These are phyloP conservation scores for Pyrrhia umbra DNA, from an alignment of 2,888 invertebrate species.

Conservation along the genomic window DNA sequence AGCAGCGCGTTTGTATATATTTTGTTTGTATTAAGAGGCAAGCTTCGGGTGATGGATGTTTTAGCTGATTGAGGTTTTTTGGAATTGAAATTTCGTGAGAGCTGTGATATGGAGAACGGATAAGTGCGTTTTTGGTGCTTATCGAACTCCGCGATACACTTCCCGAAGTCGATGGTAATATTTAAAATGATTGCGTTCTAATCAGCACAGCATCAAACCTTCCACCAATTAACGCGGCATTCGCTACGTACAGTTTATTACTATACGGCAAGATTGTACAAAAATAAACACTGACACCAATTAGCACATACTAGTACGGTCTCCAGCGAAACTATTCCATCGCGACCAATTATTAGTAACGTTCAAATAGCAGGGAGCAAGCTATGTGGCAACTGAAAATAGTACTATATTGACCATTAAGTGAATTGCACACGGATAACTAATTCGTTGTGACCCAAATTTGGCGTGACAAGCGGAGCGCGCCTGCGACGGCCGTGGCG, in stretches of 20 bases:
- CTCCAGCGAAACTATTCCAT: conserved; percentile 67
- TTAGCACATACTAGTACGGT: conserved; percentile 72
- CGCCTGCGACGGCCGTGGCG: conserved; percentile 68
- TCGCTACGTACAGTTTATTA: conserved; percentile 43
- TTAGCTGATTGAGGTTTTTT: conserved; percentile 78
- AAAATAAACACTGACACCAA: conserved; percentile 81
- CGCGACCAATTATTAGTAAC: conserved; percentile 59
- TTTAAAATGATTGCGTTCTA: conserved; percentile 54
- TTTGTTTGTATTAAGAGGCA: conserved; percentile 83
- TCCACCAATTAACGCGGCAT: conserved; percentile 69
- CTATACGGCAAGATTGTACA: conserved; percentile 63
- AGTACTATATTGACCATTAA: conserved; percentile 71
- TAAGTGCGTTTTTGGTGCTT: conserved; percentile 68
- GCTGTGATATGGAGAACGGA: conserved; percentile 66
- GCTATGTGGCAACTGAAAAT: conserved; percentile 63
- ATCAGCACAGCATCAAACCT: conserved; percentile 70
- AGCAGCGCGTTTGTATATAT: conserved; percentile 76
- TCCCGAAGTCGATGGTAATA: conserved; percentile 26
- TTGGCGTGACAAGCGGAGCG: conserved; percentile 78
- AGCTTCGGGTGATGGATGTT: conserved; percentile 84
- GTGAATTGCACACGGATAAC: conserved; percentile 77
- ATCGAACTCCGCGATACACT: conserved; percentile 58
- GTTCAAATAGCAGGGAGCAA: conserved; percentile 48
- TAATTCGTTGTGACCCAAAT: conserved; percentile 86
- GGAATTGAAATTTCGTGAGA: conserved; percentile 76